Percentiles rank a stretch among this genome's conserved stretches.
phyloP scores from a whole-genome alignment of 30 jellyfish, hydroid and myxozoan species.

The Turritopsis dohrnii region DNA sequence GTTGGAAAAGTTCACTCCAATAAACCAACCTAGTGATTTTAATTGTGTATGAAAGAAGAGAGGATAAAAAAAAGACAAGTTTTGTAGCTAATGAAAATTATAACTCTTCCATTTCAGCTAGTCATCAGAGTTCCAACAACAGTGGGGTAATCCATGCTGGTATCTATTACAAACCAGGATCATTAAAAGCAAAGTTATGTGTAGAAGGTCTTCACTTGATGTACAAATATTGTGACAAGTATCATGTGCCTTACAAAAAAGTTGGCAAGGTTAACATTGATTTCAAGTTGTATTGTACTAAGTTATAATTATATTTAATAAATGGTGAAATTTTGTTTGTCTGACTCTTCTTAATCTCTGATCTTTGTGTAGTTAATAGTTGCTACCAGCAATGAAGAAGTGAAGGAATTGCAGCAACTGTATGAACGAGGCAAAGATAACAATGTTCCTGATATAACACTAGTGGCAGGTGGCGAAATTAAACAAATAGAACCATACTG shows the following conservation, averaged over 20 bases:
- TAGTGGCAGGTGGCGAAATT: conserved; percentile 47
- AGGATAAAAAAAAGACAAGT: too few species aligned
- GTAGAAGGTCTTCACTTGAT: conserved; percentile 65
- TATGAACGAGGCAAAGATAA: conserved; percentile 66
- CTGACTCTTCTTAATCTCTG: not conserved
- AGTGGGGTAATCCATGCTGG: conserved; percentile 99
- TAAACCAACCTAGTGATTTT: too few species aligned
- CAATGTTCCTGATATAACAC: conserved; percentile 61
- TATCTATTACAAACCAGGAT: conserved; percentile 86
- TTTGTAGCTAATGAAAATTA: not conserved
- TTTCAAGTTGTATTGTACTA: too few species aligned
- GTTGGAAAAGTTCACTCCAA: too few species aligned
- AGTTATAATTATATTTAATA: too few species aligned
- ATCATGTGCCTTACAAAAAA: conserved; percentile 69
- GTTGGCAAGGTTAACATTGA: conserved; percentile 88
- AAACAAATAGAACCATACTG: conserved; percentile 89
- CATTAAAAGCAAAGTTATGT: conserved; percentile 74
- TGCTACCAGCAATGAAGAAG: conserved; percentile 77
- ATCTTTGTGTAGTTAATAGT: conserved; percentile 64
- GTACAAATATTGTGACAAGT: conserved; percentile 81
- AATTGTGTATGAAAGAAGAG: too few species aligned
- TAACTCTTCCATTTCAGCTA: conserved; percentile 38
- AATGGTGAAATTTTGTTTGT: not conserved
- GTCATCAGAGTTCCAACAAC: conserved; percentile 87
- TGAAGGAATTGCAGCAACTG: conserved; percentile 51